Base-by-base conservation (phyloP, 2,113 vertebrate genomes). In the Sorex fumeus region DNA sequence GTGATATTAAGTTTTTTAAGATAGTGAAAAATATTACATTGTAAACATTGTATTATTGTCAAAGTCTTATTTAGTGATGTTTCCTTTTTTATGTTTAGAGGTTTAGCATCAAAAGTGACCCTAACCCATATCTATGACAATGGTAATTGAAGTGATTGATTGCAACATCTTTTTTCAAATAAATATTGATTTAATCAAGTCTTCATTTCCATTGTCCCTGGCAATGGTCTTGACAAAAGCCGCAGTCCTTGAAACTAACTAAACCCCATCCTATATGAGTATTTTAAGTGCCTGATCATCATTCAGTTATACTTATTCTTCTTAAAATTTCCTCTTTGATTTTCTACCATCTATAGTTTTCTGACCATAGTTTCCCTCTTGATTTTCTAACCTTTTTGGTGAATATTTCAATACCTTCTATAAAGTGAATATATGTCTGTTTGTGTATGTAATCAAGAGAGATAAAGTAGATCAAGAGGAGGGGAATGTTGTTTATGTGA, bases 141-240 rank as follows among this genome's bases (percentile, higher is more conserved):
- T 96, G 87, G 97, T 97, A 98, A 98, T 97, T 98, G 97, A 98
- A 94, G 97, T 98, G 98, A 98, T 98, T 98, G 98, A 98, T 98
- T 97, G 97, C 93, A 96, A 97, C 94, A 97, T 98, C 97, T 98
- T 88, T 94, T 98, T 98, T 98, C 97, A 97, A 97, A 98, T 96
- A 94, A 93, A 96, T 98, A 98, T 98, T 98, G 98, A 98, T 98
- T 98, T 97, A 97, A 98, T 98, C 97, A 97, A 96, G 95, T 97
- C 97, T 97, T 96, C 96, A 96, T 96, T 98, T 97, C 96, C 96
- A 95, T 75, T 95, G 96, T 96, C 89, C 93, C 88, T 96, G 94
- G 92, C 84, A 87, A 70, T 97, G 87, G 92, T 97, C 90, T 96
- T 74, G 19, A 84, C 95, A 96, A 94, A 97, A 96, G 82, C 82